Percentiles rank a stretch among this genome's conserved stretches.
Conservation (phyloP, 2,113 vertebrate species). For the Turnix velox region DNA sequence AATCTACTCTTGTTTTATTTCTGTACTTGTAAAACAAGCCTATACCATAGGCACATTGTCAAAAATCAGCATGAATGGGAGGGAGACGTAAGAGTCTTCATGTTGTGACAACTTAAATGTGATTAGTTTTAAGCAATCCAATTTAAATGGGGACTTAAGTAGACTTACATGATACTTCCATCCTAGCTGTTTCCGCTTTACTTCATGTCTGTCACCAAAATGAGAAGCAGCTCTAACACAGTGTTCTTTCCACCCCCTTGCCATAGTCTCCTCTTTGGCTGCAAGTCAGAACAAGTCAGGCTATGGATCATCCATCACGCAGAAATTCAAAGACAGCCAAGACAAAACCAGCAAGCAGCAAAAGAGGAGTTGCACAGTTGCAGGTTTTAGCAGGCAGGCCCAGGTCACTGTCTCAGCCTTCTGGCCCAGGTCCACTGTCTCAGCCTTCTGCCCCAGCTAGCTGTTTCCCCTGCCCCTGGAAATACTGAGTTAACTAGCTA, state of each 20-base stretch:
- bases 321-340: not conserved
- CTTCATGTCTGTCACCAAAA: not conserved
- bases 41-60: not conserved
- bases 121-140: not conserved
- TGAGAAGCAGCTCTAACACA: not conserved
- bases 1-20: not conserved
- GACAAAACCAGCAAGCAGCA: not conserved
- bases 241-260: not conserved
- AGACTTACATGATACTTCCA: not conserved
- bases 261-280: not conserved
- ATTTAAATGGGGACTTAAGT: not conserved
- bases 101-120: not conserved
- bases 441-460: not conserved
- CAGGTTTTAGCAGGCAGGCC: not conserved
- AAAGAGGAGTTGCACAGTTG: not conserved
- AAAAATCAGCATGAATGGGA: not conserved
- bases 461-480: not conserved
- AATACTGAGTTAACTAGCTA: rapidly evolving
- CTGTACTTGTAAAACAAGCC: not conserved
- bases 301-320: not conserved
- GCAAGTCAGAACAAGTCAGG: not conserved
- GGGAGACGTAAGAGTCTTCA: not conserved
- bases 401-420: not conserved
- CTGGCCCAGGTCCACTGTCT: not conserved
- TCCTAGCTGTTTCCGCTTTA: not conserved